Evolutionary conservation across 1,140 invertebrate species (phyloP), one percentile per base, ranked within the genome.

Genomic region (Calephelis nemesis): DNA sequence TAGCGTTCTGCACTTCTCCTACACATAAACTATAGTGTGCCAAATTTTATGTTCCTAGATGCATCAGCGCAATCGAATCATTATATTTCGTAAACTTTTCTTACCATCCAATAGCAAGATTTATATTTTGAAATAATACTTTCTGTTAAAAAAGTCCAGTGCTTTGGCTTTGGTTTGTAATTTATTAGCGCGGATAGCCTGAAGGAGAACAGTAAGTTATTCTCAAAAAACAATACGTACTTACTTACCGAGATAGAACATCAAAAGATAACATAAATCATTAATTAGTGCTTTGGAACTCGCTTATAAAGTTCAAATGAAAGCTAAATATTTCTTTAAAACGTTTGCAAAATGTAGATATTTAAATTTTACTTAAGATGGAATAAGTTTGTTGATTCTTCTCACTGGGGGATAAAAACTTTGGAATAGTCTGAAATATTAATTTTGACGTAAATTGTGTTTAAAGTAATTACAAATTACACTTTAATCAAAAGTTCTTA

Each of bases 261-360:
- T 58, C 39, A 39, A 30, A 58, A 58, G 12, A 58, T 30, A 58
- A 30, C 15, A 54, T 58, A 30, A 58, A 58, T 58, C 39, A 39
- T 58, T 19, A 30, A 58, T 58, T 58, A 58, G 54, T 58, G 30
- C 30, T 39, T 58, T 39, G 30, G 19, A 58, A 58, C 54, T 54
- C 15, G 52, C 15, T 39, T 30, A 12, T 7, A 58, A 58, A 58
- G 54, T 30, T 58, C 9, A 58, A 30, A 58, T 58, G 54, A 58
- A 58, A 58, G 54, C 54, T 58, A 58, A 58, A 58, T 58, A 58
- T 58, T 58, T 58, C 54, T 58, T 58, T 58, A 58, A 58, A 58
- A 58, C 30, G 54, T 58, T 58, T 2, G 54, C 54, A 58, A 58
- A 58, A 30, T 58, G 54, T 58, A 58, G 54, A 58, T 58, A 58